Percentiles rank a stretch among this genome's conserved stretches.
Conservation (phyloP, 2,888 invertebrate species). For the Drosophila diplacantha region DNA sequence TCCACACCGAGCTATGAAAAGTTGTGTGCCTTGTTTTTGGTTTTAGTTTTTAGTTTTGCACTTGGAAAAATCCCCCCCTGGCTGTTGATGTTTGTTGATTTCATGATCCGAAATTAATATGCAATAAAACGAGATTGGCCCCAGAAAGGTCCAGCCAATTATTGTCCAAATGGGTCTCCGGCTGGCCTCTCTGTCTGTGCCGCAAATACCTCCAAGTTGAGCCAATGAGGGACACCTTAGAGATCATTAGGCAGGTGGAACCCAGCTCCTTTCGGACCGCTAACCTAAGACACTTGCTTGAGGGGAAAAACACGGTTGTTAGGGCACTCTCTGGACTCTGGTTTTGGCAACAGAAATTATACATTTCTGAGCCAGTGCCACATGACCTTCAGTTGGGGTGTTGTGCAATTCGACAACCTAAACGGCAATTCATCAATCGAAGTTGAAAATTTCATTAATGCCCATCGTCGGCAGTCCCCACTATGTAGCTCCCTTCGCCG, state of each 20-base stretch:
- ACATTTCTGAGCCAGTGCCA: not conserved
- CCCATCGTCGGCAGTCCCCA: not conserved
- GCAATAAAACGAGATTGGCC: conserved; percentile 57
- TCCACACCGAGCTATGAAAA: conserved; percentile 19
- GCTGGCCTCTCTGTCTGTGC: not conserved
- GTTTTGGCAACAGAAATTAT: no score
- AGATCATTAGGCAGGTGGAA: conserved; percentile 6
- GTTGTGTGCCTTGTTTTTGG: conserved; percentile 3
- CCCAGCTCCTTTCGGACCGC: no score
- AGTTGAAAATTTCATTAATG: conserved; percentile 39
- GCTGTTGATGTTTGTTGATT: conserved; percentile 48
- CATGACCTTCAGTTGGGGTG: not conserved
- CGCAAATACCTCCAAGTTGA: not conserved
- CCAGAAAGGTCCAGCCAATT: conserved; percentile 46
- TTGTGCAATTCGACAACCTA: not conserved
- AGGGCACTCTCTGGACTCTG: no score
- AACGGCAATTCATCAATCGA: conserved; percentile 23
- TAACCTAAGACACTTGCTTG: no score
- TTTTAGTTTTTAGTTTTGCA: not conserved
- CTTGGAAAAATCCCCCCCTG: not conserved
- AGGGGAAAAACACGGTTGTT: not conserved
- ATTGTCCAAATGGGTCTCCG: conserved; percentile 24
- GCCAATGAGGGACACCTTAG: conserved; percentile 8
- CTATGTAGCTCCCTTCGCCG: no score
- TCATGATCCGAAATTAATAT: conserved; percentile 63